Conservation (phyloP, 2,888 invertebrate species). For the Desoria tigrina region DNA sequence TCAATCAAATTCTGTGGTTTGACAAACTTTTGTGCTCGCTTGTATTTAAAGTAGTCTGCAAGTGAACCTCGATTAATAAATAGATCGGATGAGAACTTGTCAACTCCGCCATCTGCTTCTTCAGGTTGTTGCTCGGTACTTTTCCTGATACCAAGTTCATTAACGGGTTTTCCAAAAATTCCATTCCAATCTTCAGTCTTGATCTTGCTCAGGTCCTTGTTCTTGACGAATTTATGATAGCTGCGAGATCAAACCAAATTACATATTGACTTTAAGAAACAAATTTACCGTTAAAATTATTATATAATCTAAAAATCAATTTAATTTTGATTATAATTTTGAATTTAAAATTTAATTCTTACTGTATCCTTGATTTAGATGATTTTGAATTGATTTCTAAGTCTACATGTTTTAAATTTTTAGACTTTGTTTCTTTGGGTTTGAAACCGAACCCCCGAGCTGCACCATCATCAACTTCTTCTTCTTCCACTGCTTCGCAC, state of each 20-base stretch:
- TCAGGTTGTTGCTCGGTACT: not conserved
- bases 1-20: not conserved
- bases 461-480: not conserved
- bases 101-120: not conserved
- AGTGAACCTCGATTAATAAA: slow-evolving; percentile 14
- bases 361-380: slow-evolving; percentile 49
- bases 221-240: slow-evolving; percentile 49
- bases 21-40: not conserved
- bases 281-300: not conserved
- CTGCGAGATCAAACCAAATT: slow-evolving; percentile 27
- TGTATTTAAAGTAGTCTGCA: slow-evolving; percentile 4
- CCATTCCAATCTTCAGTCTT: slow-evolving; percentile 43
- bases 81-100: not conserved
- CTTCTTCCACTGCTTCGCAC: not conserved
- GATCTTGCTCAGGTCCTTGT: slow-evolving; percentile 49
- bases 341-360: slow-evolving; percentile 27
- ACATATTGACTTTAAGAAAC: not conserved
- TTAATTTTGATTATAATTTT: slow-evolving; percentile 5
- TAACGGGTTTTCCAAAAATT: slow-evolving; percentile 42
- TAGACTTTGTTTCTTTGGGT: not conserved
- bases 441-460: slow-evolving; percentile 3
- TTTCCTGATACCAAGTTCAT: not conserved
- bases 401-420: slow-evolving; percentile 12
- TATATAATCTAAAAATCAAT: not conserved
- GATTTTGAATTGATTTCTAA: slow-evolving; percentile 47